Percentiles rank a stretch among this genome's conserved stretches.
Conservation (phyloP, 64 coral and sea anemone species). For the Actinia tenebrosa region DNA sequence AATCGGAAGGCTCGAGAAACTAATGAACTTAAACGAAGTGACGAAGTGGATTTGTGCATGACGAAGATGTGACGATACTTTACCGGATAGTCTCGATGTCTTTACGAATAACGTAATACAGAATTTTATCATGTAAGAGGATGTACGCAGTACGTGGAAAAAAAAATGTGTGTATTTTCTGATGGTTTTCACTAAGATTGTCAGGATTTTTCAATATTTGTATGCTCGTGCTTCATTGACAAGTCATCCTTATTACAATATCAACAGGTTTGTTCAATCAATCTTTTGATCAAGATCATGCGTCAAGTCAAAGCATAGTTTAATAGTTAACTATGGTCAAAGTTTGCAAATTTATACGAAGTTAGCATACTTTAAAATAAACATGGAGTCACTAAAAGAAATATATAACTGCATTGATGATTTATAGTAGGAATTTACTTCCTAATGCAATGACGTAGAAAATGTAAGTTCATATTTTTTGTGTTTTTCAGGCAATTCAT, state of each 20-base stretch:
- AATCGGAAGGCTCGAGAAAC: background rate
- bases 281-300: background rate
- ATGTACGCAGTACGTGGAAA: background rate
- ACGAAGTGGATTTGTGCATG: background rate
- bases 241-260: background rate
- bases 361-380: too few species aligned
- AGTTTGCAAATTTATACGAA: too few species aligned
- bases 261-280: background rate
- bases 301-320: too few species aligned
- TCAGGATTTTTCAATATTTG: background rate
- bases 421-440: background rate
- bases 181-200: background rate
- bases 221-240: background rate
- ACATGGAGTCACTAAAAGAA: too few species aligned
- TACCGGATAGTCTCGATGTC: background rate
- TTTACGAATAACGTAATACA: background rate
- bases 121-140: background rate
- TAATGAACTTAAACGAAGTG: background rate
- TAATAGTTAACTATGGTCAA: too few species aligned
- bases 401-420: too few species aligned
- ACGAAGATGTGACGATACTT: constrained; percentile 1
- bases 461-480: background rate
- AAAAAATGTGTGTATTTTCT: background rate
- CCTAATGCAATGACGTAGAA: background rate
- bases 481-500: background rate